Percentiles rank a stretch among this genome's conserved stretches.
These are phyloP conservation scores for Napeogenes sylphis DNA, from an alignment of 2,888 invertebrate genomes.

Conservation along the genomic window DNA sequence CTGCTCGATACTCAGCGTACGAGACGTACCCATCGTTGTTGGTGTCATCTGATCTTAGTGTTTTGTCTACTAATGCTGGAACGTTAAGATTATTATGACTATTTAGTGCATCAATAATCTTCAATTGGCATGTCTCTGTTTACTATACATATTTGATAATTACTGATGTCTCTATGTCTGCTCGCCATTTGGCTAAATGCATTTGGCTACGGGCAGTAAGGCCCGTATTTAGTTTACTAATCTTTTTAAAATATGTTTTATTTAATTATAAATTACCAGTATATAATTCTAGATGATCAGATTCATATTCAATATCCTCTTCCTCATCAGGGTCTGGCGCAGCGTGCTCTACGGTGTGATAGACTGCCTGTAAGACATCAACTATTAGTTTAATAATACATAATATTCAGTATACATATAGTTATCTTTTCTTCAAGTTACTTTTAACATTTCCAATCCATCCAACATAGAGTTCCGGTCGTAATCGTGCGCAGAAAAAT, in stretches of 20 bases:
- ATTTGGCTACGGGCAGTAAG: no score
- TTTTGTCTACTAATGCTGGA: conserved; percentile 90
- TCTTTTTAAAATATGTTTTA: no score
- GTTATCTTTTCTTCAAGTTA: conserved; percentile 25
- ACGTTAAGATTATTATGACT: neutral
- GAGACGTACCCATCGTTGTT: conserved; percentile 92
- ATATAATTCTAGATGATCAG: conserved; percentile 56
- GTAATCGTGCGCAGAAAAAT: conserved; percentile 92
- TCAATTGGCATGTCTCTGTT: no score
- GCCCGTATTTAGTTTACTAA: no score
- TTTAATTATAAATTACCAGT: conserved; percentile 44
- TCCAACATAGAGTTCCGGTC: conserved; percentile 93
- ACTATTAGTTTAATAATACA: neutral
- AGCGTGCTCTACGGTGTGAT: conserved; percentile 83
- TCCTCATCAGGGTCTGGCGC: conserved; percentile 56
- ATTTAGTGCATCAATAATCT: neutral
- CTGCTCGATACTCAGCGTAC: conserved; percentile 83
- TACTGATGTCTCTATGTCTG: no score
- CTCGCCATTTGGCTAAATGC: no score
- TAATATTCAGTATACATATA: neutral
- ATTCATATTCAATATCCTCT: conserved; percentile 57
- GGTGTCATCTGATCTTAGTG: conserved; percentile 88
- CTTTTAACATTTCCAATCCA: conserved; percentile 90
- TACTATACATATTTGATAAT: no score
- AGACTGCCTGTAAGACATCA: conserved; percentile 78